Evolutionary conservation across 2,797 vertebrate genomes (phyloP), one percentile per base, ranked within the genome.

Genomic region (Trematocara caparti): DNA sequence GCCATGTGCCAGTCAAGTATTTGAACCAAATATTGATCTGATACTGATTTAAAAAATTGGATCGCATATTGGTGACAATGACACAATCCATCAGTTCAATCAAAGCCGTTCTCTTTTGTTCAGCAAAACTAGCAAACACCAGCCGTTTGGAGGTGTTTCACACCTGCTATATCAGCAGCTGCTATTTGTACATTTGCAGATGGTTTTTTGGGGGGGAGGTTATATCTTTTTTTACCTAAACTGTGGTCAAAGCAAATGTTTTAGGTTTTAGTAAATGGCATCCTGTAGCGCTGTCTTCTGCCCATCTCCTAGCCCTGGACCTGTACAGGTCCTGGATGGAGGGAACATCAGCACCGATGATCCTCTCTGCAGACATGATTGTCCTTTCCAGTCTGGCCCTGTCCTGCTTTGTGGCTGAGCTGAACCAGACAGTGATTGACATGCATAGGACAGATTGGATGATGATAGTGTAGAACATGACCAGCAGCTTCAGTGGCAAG

Each of bases 141-240:
- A 45, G 21, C 38, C 1, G 5, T 69, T 69, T 45, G 64, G 38
- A 27, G 21, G 38, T 27, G 21, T 69, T 1, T 43, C 13, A 69
- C 21, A 24, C 38, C 2, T 4, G 21, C 21, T 38, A 21, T 38
- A 17, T 15, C 21, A 69, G 27, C 21, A 45, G 13, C 62, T 27
- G 38, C 21, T 27, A 9, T 43, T 69, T 69, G 36, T 21, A 15
- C 14, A 8, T 45, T 11, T 69, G 38, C 21, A 43, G 19, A 24
- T 40, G 17, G 0, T 8, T 27, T 0, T 27, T 1, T 3, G 3
- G 3, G 3, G 19, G 19, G 9, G 10, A n/a, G 9, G 2, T 1
- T 3, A 15, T 55, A 0, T 32, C 10, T 10, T 32, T 8, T 32
- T 55, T 55, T 9, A 36, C 17, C 32, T 36, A 36, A 62, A 62